Conservation (phyloP, 2,888 invertebrate genomes). For the Amphimallon solstitiale region DNA sequence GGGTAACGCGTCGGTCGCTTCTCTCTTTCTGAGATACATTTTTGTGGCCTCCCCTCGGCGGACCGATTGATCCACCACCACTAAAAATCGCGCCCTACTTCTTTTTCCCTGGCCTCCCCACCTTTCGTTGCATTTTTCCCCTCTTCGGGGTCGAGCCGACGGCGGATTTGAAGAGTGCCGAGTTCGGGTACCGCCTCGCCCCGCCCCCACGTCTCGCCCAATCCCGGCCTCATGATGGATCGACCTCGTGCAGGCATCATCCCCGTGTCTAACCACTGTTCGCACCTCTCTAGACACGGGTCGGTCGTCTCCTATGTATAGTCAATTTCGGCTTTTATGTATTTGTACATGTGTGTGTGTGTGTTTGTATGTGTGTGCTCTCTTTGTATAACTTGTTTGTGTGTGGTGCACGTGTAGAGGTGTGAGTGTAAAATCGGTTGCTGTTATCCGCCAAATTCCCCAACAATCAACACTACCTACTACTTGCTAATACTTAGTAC, state of each 20-base stretch:
- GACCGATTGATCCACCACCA: slow-evolving; percentile 63
- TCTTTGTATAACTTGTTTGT: background rate
- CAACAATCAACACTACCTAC: slow-evolving; percentile 34
- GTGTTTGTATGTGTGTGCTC: background rate
- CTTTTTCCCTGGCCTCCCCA: slow-evolving; percentile 59
- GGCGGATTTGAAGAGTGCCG: slow-evolving; percentile 59
- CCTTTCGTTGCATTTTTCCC: slow-evolving; percentile 64
- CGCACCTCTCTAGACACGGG: slow-evolving; percentile 56
- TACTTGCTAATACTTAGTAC: slow-evolving; percentile 23
- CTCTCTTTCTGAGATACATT: slow-evolving; percentile 62
- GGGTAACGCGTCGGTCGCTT: slow-evolving; percentile 59
- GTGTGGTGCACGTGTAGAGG: slow-evolving; percentile 12
- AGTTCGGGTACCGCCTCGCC: slow-evolving; percentile 62
- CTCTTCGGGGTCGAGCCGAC: slow-evolving; percentile 66
- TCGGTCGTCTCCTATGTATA: slow-evolving; percentile 48
- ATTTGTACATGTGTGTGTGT: background rate
- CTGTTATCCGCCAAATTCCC: slow-evolving; percentile 35
- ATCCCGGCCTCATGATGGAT: slow-evolving; percentile 62
- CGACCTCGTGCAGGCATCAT: slow-evolving; percentile 60
- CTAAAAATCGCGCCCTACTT: slow-evolving; percentile 65
- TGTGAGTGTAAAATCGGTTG: slow-evolving; percentile 29
- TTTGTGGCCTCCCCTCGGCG: slow-evolving; percentile 62
- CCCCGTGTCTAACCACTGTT: slow-evolving; percentile 57
- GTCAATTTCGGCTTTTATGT: slow-evolving; percentile 36
- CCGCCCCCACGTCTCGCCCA: slow-evolving; percentile 63